These are phyloP conservation scores for Ctenosaura bakeri DNA, from an alignment of 2,797 vertebrate genomes.

Conservation along the genomic window DNA sequence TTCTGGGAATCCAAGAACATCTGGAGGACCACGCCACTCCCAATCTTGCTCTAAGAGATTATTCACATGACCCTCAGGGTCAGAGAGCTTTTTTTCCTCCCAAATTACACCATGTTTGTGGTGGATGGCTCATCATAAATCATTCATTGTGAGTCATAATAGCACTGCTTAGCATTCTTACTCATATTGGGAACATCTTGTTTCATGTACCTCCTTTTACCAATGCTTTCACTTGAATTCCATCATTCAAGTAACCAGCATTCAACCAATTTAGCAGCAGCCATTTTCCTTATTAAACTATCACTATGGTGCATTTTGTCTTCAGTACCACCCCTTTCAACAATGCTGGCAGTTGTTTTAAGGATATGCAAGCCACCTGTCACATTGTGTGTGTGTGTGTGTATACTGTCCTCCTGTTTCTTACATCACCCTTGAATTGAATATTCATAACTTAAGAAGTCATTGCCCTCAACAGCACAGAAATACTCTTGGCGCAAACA, in stretches of 20 bases:
- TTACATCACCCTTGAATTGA: background rate
- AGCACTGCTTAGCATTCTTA: background rate
- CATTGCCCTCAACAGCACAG: background rate
- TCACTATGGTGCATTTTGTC: background rate
- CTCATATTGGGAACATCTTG: background rate
- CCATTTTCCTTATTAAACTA: conserved; percentile 4
- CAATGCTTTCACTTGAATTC: background rate
- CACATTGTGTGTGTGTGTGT: background rate
- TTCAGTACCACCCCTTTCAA: background rate
- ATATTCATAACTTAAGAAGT: background rate
- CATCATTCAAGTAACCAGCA: background rate
- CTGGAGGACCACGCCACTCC: too few relatives aligned
- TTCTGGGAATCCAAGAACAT: too few relatives aligned
- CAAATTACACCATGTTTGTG: conserved; percentile 10
- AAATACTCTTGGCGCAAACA: conserved; percentile 27
- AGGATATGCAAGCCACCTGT: background rate
- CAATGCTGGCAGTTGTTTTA: background rate
- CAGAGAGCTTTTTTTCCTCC: too few relatives aligned
- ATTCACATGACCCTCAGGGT: background rate
- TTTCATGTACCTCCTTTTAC: background rate
- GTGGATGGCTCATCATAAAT: background rate
- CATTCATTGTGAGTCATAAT: background rate
- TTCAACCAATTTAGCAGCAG: background rate
- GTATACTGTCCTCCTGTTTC: background rate
- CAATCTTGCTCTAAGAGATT: background rate